These are phyloP conservation scores for Grus americana DNA, from an alignment of 2,113 vertebrate genomes.

Conservation along the genomic window DNA sequence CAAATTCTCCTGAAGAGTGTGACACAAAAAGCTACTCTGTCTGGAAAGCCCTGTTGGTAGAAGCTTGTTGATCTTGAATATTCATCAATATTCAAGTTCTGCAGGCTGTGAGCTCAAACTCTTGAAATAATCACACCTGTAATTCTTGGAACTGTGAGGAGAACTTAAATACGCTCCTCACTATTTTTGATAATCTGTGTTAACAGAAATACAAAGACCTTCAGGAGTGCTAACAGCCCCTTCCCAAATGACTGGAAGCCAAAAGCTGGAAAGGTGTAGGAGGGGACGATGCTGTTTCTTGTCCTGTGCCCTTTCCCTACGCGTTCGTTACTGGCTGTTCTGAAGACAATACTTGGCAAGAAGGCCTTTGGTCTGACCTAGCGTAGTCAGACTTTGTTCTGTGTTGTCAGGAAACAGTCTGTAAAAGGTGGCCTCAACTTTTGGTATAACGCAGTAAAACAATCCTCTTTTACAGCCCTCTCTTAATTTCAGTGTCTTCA, in stretches of 20 bases:
- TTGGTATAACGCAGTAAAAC: background rate
- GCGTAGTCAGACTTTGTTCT: background rate
- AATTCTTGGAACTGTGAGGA: background rate
- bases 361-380: background rate
- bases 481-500: background rate
- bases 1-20: background rate
- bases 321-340: background rate
- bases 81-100: background rate
- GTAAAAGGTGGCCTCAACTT: background rate
- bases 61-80: background rate
- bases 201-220: background rate
- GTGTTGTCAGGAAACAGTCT: background rate
- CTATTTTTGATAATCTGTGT: background rate
- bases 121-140: background rate
- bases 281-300: constrained; percentile 22
- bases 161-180: background rate
- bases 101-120: background rate
- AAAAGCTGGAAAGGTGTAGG: background rate
- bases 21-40: background rate
- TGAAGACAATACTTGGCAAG: constrained; percentile 2
- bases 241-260: background rate
- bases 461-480: background rate
- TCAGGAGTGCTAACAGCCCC: background rate
- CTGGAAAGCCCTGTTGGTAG: background rate
- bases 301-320: background rate